Evolutionary conservation across 2,888 invertebrate species (phyloP), one percentile per base, ranked within the genome.

Genomic region (Podotricha telesiphe): DNA sequence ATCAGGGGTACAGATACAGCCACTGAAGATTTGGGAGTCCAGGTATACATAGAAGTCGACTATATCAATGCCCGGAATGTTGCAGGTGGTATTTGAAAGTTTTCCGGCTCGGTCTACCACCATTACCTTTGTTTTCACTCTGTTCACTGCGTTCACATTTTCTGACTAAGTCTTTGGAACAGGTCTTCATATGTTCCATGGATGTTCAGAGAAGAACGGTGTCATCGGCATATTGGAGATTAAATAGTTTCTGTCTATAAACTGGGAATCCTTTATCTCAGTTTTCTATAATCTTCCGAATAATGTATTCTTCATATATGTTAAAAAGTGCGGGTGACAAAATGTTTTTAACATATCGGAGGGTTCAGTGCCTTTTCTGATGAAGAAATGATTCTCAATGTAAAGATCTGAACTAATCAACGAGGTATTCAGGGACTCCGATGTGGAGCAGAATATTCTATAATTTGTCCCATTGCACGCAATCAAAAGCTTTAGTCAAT

Each of bases 91-190:
- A 47, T 47, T 47, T 47, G 47, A 4, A n/a, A 47, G n/a, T 0
- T n/a, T 47, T n/a, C 47, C 47, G n/a, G n/a, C n/a, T 47, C 47
- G 47, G n/a, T 47, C n/a, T 6, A 0, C n/a, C 3, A 47, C 17
- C n/a, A 47, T 47, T 1, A 47, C n/a, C 17, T 47, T n/a, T 1
- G 47, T 47, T 47, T 47, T 47, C 17, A 1, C 15, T 47, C 47
- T 47, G 47, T 47, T n/a, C 15, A n/a, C n/a, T 47, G 47, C 6
- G 47, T n/a, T n/a, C 4, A 2, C n/a, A 47, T 2, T 47, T 47
- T 47, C 47, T 47, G 47, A n/a, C 47, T 8, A 7, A 47, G n/a
- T 47, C 47, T 15, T 47, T 47, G 47, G 47, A 47, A 47, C 47
- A 47, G 47, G n/a, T n/a, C 1, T n/a, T 6, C n/a, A 47, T n/a